phyloP scores from a whole-genome alignment of 1,140 invertebrate genomes.

The Spodoptera litura region DNA sequence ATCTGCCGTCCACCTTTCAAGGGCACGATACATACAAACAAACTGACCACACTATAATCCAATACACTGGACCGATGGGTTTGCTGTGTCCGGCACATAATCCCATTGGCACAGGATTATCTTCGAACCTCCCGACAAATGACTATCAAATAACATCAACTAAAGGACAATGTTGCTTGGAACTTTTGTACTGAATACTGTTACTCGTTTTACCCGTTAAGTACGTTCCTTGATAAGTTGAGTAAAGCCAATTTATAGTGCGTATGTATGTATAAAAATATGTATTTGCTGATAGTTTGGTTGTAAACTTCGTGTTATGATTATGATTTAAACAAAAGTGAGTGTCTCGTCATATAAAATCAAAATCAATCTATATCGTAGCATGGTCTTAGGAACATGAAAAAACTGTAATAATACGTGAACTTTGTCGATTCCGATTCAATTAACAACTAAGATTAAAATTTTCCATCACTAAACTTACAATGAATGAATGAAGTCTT shows the following conservation, averaged over 20 bases:
- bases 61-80: conserved; percentile 68
- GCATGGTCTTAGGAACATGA: too few relatives aligned
- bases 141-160: conserved; percentile 55
- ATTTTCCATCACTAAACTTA: too few relatives aligned
- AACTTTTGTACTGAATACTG: conserved; percentile 15
- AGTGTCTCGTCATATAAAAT: too few relatives aligned
- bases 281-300: neutral
- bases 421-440: too few relatives aligned
- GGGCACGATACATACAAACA: conserved; percentile 53
- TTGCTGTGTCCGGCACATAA: conserved; percentile 72
- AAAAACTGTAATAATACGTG: too few relatives aligned
- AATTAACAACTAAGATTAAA: too few relatives aligned
- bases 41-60: conserved; percentile 68
- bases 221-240: neutral
- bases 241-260: neutral
- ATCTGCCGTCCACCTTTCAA: conserved; percentile 54
- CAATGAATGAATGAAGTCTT: too few relatives aligned
- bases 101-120: conserved; percentile 76
- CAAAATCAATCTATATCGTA: too few relatives aligned
- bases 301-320: too few relatives aligned
- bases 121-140: conserved; percentile 58
- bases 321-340: too few relatives aligned
- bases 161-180: conserved; percentile 14
- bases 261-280: neutral
- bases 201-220: neutral